phyloP scores from a whole-genome alignment of 2,113 vertebrate genomes.

The Triplophysa siluroides region DNA sequence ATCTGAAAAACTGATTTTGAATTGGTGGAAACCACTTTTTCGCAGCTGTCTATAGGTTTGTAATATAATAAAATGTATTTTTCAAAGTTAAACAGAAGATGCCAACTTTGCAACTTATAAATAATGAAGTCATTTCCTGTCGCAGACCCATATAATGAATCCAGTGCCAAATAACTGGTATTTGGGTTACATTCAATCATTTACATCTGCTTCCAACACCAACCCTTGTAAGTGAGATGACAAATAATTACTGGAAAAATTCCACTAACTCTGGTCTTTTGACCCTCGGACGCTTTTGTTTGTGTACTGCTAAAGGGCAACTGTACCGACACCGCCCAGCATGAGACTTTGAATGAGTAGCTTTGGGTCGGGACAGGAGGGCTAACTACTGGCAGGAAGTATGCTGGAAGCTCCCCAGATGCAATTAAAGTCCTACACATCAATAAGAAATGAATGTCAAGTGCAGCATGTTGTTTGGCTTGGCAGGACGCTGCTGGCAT shows the following conservation, averaged over 20 bases:
- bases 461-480: constrained; percentile 69
- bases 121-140: neutral
- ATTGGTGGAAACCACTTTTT: no score
- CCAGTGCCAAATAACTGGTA: no score
- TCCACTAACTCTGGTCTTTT: neutral
- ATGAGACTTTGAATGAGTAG: constrained; percentile 49
- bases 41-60: no score
- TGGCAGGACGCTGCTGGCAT: constrained; percentile 60
- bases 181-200: no score
- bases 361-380: constrained; percentile 59
- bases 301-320: constrained; percentile 60
- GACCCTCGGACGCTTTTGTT: constrained; percentile 53
- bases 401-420: constrained; percentile 60
- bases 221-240: neutral
- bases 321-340: constrained; percentile 65
- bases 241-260: neutral
- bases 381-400: constrained; percentile 61
- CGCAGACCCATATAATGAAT: no score
- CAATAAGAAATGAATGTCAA: constrained; percentile 82
- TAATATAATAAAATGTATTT: no score
- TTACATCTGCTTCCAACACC: no score
- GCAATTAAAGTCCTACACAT: constrained; percentile 73
- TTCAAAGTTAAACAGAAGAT: neutral
- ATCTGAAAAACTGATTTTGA: no score
- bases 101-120: neutral